A percentile compares a stretch with the other conserved stretches of the same genome.
Evolutionary conservation across 2,888 invertebrate species (phyloP).

Genomic region (Eristalis pertinax): DNA sequence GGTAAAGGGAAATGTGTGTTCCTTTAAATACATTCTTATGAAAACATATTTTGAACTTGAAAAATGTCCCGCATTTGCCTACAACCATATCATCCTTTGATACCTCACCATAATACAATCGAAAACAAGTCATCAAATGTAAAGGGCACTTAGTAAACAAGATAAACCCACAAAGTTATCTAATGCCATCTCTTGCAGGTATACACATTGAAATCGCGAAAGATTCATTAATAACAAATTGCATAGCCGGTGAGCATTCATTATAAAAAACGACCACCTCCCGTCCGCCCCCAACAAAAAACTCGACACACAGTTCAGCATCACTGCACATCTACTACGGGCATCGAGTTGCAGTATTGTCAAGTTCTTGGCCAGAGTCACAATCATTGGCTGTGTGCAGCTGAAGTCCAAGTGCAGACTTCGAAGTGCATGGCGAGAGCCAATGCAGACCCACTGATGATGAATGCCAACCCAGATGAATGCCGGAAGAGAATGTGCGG

Average conservation of each 20-base stretch:
- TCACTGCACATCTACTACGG: slow-evolving; percentile 35
- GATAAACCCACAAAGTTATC: slow-evolving; percentile 19
- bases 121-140: neutral
- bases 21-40: too few species aligned
- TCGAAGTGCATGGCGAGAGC: slow-evolving; percentile 25
- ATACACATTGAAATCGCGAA: neutral
- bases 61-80: too few species aligned
- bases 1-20: too few species aligned
- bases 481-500: slow-evolving; percentile 72
- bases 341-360: slow-evolving; percentile 53
- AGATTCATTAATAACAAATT: slow-evolving; percentile 25
- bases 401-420: slow-evolving; percentile 58
- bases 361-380: slow-evolving; percentile 63
- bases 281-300: neutral
- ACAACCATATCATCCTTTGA: too few species aligned
- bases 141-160: neutral
- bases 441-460: slow-evolving; percentile 56
- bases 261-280: slow-evolving; percentile 18
- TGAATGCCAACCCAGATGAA: slow-evolving; percentile 65
- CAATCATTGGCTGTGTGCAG: neutral
- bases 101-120: too few species aligned
- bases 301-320: slow-evolving; percentile 27
- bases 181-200: slow-evolving; percentile 1
- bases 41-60: too few species aligned
- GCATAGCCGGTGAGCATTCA: slow-evolving; percentile 22